phyloP scores from a whole-genome alignment of 2,888 invertebrate genomes.

The Pheosia gnoma region DNA sequence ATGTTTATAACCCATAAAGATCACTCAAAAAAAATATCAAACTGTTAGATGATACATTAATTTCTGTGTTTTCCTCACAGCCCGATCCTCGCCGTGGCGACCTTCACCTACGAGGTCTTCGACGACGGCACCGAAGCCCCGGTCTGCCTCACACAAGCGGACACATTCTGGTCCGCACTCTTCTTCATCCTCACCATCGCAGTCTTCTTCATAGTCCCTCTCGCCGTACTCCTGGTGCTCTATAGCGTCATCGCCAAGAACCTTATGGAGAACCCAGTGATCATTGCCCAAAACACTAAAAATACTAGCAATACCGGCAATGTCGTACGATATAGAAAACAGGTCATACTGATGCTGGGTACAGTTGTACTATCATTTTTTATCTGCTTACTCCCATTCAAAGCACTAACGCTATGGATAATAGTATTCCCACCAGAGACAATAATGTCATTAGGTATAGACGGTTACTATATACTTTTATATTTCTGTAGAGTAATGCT shows the following conservation, averaged over 20 bases:
- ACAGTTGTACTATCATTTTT: constrained; percentile 96
- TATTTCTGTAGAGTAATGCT: constrained; percentile 95
- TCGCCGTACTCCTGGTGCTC: constrained; percentile 90
- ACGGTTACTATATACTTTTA: constrained; percentile 91
- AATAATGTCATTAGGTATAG: constrained; percentile 88
- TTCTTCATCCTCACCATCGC: constrained; percentile 92
- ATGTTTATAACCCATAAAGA: no score
- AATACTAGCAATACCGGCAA: constrained; percentile 77
- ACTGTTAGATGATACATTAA: not conserved
- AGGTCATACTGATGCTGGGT: constrained; percentile 94
- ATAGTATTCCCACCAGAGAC: constrained; percentile 90
- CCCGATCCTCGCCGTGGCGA: constrained; percentile 93
- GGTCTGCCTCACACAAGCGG: constrained; percentile 92
- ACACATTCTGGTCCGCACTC: constrained; percentile 89
- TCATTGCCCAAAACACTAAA: constrained; percentile 85
- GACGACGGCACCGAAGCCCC: constrained; percentile 88
- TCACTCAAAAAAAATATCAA: not conserved
- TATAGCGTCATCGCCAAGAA: constrained; percentile 94
- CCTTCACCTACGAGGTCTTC: constrained; percentile 88
- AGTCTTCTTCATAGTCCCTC: constrained; percentile 93
- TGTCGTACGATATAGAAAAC: constrained; percentile 89
- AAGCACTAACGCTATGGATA: constrained; percentile 94
- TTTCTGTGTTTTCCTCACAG: constrained; percentile 75
- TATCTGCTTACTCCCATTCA: constrained; percentile 94
- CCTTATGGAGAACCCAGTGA: constrained; percentile 91